phyloP scores from a whole-genome alignment of 2,888 invertebrate species.

The Drosophila putrida region DNA sequence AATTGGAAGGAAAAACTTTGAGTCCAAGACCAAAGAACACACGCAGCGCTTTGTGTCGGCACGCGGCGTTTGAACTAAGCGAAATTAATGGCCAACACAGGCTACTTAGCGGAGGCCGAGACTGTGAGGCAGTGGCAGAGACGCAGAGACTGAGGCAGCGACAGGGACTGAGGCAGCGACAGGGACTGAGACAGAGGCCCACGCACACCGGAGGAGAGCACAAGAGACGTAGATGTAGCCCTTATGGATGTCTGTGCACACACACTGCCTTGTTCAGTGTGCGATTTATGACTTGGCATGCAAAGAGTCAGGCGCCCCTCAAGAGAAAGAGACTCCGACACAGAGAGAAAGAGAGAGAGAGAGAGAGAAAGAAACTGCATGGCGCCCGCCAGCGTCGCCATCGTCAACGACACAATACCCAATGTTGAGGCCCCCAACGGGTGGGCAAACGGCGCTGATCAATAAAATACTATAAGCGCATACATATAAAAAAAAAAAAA shows the following conservation, averaged over 20 bases:
- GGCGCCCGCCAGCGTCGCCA: constrained; percentile 79
- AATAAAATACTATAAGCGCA: constrained; percentile 54
- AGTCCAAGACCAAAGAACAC: constrained; percentile 38
- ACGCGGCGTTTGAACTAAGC: constrained; percentile 73
- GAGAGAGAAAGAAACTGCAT: constrained; percentile 53
- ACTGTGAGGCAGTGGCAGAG: too few species aligned
- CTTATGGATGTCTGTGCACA: constrained; percentile 59
- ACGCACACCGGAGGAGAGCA: constrained; percentile 14
- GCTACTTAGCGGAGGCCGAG: constrained; percentile 68
- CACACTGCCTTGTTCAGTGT: constrained; percentile 64
- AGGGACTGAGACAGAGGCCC: constrained; percentile 11
- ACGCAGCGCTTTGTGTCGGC: constrained; percentile 66
- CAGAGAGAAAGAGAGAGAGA: constrained; percentile 6
- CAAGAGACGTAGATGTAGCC: constrained; percentile 48
- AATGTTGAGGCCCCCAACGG: constrained; percentile 58
- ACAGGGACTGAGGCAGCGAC: too few species aligned
- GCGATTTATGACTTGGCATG: constrained; percentile 82
- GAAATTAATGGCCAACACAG: constrained; percentile 81
- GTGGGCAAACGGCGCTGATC: constrained; percentile 71
- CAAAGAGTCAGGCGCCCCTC: constrained; percentile 53
- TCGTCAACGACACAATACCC: constrained; percentile 17
- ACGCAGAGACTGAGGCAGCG: too few species aligned
- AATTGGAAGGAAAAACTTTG: constrained; percentile 1
- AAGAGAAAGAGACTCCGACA: not conserved
- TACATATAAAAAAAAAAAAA: not conserved